A percentile compares a stretch with the other conserved stretches of the same genome.
Evolutionary conservation across 2,797 vertebrate genomes (phyloP).

Genomic region (Hirundo rustica): DNA sequence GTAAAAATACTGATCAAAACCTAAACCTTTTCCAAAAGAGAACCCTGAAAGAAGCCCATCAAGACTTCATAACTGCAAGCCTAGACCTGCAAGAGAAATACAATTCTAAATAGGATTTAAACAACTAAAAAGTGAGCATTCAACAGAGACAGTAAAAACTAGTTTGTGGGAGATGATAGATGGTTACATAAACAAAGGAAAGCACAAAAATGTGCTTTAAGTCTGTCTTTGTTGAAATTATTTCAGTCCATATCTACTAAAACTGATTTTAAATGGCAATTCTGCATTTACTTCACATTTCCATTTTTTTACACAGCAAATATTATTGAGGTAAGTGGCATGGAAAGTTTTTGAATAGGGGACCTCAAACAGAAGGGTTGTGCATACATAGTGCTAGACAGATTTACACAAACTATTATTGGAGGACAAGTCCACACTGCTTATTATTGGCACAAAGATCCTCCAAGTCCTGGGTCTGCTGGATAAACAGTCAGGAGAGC

Average conservation of each 20-base stretch:
- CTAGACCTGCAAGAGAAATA: constrained; percentile 66
- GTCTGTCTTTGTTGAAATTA: background rate
- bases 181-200: background rate
- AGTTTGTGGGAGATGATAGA: background rate
- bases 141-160: background rate
- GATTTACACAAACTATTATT: background rate
- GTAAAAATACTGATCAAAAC: constrained; percentile 51
- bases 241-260: background rate
- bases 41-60: constrained; percentile 65
- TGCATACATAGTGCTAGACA: background rate
- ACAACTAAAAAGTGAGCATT: background rate
- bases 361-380: background rate
- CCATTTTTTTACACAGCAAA: background rate
- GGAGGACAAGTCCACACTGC: background rate
- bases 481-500: background rate
- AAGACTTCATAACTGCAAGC: constrained; percentile 65
- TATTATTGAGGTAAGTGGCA: background rate
- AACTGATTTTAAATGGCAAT: background rate
- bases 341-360: background rate
- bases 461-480: background rate
- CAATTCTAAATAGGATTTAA: constrained; percentile 37
- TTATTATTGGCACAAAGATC: background rate
- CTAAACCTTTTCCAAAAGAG: constrained; percentile 60
- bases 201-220: background rate
- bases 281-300: background rate